Conservation (phyloP, 2,888 invertebrate genomes). For the Rhagonycha lutea region DNA sequence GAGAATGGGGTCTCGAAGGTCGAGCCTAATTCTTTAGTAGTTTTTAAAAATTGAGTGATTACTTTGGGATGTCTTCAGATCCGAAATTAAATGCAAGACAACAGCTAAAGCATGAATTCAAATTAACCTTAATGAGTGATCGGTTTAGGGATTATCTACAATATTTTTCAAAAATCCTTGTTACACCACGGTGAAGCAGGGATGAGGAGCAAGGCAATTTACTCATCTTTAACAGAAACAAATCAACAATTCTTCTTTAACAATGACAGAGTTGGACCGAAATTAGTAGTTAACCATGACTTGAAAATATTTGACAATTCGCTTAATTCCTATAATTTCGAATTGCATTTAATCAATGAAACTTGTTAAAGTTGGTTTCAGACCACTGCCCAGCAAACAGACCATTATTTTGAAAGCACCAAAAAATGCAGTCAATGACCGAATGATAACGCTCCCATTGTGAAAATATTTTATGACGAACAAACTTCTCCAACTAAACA, state of each 20-base stretch:
- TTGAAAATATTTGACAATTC: background rate
- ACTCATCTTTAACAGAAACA: background rate
- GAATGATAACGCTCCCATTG: background rate
- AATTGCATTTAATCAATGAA: background rate
- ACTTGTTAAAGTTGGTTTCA: background rate
- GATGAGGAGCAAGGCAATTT: background rate
- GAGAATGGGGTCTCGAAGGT: too few relatives aligned
- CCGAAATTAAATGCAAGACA: too few relatives aligned
- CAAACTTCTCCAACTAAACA: background rate
- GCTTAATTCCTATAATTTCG: background rate
- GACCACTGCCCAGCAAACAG: background rate
- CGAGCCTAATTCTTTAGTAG: too few relatives aligned
- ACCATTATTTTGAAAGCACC: background rate
- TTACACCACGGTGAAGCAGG: too few relatives aligned
- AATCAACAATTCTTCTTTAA: background rate
- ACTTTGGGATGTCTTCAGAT: too few relatives aligned
- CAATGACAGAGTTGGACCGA: background rate
- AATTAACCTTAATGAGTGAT: too few relatives aligned
- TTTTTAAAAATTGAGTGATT: too few relatives aligned
- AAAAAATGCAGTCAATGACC: background rate
- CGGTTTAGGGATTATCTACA: too few relatives aligned
- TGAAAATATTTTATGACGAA: background rate
- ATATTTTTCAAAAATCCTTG: too few relatives aligned
- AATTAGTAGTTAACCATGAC: background rate
- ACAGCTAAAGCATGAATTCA: too few relatives aligned